A percentile compares a stretch with the other conserved stretches of the same genome.
phyloP scores from a whole-genome alignment of 2,797 vertebrate genomes.

The Amblyopsis hoosieri region DNA sequence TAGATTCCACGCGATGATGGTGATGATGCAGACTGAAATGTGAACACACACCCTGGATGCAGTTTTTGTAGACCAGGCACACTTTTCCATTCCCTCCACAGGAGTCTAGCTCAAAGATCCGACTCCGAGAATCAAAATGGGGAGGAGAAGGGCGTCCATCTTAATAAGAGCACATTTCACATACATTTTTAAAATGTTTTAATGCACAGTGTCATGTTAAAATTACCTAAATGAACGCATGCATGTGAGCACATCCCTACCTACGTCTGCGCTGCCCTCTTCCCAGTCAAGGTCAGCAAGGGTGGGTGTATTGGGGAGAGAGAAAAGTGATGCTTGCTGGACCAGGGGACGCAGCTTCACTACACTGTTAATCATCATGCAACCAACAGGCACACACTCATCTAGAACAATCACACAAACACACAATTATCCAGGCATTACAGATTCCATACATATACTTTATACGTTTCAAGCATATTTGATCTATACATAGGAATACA shows the following conservation, averaged over 20 bases:
- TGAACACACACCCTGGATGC: constrained; percentile 80
- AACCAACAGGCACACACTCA: constrained; percentile 87
- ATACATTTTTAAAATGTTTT: constrained; percentile 6
- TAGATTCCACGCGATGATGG: background rate
- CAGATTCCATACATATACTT: background rate
- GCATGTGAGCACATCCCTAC: constrained; percentile 27
- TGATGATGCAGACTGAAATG: background rate
- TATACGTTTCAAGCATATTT: too few species aligned
- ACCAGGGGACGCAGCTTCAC: constrained; percentile 82
- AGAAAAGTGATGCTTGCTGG: constrained; percentile 82
- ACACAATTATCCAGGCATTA: background rate
- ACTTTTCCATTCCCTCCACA: constrained; percentile 93
- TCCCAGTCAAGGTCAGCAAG: constrained; percentile 91
- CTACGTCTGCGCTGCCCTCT: constrained; percentile 72
- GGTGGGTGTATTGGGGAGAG: constrained; percentile 88
- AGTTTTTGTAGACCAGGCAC: constrained; percentile 92
- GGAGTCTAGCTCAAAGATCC: constrained; percentile 91
- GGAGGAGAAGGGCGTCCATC: constrained; percentile 76
- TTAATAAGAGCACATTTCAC: constrained; percentile 55
- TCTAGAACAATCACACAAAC: constrained; percentile 72
- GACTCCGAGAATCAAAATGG: constrained; percentile 88
- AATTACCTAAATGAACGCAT: too few species aligned
- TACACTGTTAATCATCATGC: constrained; percentile 89
- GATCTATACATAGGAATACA: too few species aligned
- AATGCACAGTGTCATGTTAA: too few species aligned